Conservation (phyloP, 30 jellyfish, hydroid and myxozoan species). For the Cassiopea andromeda region DNA sequence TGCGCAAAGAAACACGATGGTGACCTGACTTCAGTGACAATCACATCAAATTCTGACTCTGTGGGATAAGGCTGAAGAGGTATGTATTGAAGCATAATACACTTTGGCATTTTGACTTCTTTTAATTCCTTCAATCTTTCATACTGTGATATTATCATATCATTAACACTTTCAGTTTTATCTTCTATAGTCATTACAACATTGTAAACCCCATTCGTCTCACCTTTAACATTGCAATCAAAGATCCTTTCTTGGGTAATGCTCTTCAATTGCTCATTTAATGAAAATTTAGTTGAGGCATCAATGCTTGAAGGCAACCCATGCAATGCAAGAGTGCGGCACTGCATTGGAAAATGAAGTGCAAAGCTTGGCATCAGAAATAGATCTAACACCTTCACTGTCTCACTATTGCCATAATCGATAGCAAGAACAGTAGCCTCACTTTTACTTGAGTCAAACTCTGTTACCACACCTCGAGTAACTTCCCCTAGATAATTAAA, state of each 20-base stretch:
- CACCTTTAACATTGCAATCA: neutral
- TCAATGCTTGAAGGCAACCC: constrained; percentile 31
- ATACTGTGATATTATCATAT: neutral
- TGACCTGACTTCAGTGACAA: constrained; percentile 81
- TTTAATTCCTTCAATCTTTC: neutral
- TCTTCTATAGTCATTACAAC: constrained; percentile 10
- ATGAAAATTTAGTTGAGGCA: neutral
- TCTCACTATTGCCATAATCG: constrained; percentile 62
- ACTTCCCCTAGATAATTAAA: constrained; percentile 46
- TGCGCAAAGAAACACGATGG: constrained; percentile 82
- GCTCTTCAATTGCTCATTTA: constrained; percentile 7
- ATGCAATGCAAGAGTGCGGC: constrained; percentile 39
- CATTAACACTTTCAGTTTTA: constrained; percentile 18
- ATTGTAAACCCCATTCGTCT: constrained; percentile 18
- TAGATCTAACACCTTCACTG: constrained; percentile 24
- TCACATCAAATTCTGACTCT: constrained; percentile 60
- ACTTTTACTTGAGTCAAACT: neutral
- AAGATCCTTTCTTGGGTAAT: constrained; percentile 26
- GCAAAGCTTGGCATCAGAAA: constrained; percentile 55
- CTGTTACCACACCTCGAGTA: constrained; percentile 52
- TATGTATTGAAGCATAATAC: constrained; percentile 36
- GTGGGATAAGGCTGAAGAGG: constrained; percentile 83
- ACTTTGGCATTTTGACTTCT: neutral
- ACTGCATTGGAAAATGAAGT: constrained; percentile 49
- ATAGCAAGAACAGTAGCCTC: constrained; percentile 51